A percentile compares a stretch with the other conserved stretches of the same genome.
These are phyloP conservation scores for Elgonia sp. DNA, from an alignment of 2,888 invertebrate species.

Conservation along the genomic window DNA sequence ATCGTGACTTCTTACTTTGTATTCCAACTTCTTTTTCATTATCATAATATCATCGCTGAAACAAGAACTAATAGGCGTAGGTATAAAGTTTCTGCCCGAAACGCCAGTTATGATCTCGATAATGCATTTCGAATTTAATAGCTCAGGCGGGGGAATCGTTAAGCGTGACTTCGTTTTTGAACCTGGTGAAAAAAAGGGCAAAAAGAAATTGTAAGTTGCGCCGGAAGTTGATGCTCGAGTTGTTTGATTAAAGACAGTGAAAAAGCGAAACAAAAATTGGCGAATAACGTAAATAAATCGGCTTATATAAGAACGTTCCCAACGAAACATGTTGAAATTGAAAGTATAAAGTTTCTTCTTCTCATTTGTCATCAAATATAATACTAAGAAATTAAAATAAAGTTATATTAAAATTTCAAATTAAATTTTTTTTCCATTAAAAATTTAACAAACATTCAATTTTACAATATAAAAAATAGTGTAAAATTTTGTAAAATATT, in stretches of 20 bases:
- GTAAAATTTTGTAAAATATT: no score
- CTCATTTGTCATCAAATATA: no score
- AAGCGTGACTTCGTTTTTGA: slow-evolving; percentile 30
- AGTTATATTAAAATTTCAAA: no score
- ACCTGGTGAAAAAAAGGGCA: background rate
- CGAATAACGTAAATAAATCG: background rate
- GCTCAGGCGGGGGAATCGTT: slow-evolving; percentile 7
- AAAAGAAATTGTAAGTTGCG: slow-evolving; percentile 2
- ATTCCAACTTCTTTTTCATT: slow-evolving; percentile 48
- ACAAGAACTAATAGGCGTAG: slow-evolving; percentile 38
- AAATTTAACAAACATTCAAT: no score
- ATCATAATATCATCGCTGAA: slow-evolving; percentile 47
- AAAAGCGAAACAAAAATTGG: background rate
- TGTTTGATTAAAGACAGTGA: background rate
- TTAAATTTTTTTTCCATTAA: no score
- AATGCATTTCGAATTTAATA: slow-evolving; percentile 48
- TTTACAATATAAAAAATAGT: no score
- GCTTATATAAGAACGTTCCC: no score
- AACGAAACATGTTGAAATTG: no score
- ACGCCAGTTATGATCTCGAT: slow-evolving; percentile 41
- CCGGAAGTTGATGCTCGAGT: background rate
- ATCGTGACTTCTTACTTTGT: slow-evolving; percentile 56
- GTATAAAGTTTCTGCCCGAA: slow-evolving; percentile 40
- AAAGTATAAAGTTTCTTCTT: no score
- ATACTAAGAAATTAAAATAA: no score